phyloP scores from a whole-genome alignment of 2,797 vertebrate species.

The Spondyliosoma cantharus region DNA sequence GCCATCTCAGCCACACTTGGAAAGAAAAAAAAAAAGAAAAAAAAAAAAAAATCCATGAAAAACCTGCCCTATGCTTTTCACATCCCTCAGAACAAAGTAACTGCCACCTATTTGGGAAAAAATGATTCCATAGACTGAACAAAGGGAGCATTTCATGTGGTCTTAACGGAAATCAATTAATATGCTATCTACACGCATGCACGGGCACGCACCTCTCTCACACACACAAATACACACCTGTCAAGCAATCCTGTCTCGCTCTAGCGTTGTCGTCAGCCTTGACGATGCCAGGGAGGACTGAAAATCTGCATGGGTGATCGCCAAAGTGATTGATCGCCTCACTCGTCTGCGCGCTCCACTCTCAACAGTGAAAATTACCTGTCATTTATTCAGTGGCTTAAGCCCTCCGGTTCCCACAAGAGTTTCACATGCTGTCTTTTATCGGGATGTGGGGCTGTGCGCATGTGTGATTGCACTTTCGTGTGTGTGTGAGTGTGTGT shows the following conservation, averaged over 20 bases:
- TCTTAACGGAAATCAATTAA: constrained; percentile 52
- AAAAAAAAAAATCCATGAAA: constrained; percentile 65
- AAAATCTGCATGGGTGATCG: constrained; percentile 84
- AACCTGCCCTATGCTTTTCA: constrained; percentile 50
- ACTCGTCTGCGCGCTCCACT: constrained; percentile 76
- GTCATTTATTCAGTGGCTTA: constrained; percentile 86
- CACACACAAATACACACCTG: constrained; percentile 41
- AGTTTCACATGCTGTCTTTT: constrained; percentile 67
- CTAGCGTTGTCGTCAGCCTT: constrained; percentile 80
- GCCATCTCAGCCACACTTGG: constrained; percentile 62
- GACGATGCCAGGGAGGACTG: constrained; percentile 75
- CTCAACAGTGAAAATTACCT: constrained; percentile 86
- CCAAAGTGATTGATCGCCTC: constrained; percentile 86
- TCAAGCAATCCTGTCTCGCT: constrained; percentile 69
- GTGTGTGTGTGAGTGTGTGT: neutral
- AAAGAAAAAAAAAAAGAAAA: constrained; percentile 7
- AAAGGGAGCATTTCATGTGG: constrained; percentile 49
- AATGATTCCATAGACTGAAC: constrained; percentile 54
- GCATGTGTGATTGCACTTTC: constrained; percentile 48
- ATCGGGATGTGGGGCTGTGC: constrained; percentile 18
- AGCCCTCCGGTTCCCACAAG: constrained; percentile 61
- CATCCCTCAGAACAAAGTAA: constrained; percentile 47
- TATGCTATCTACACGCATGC: constrained; percentile 32
- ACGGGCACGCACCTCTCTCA: constrained; percentile 7
- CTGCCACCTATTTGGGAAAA: constrained; percentile 45